A percentile compares a stretch with the other conserved stretches of the same genome.
These are phyloP conservation scores for Pilophorus perplexus DNA, from an alignment of 2,888 invertebrate genomes.

Conservation along the genomic window DNA sequence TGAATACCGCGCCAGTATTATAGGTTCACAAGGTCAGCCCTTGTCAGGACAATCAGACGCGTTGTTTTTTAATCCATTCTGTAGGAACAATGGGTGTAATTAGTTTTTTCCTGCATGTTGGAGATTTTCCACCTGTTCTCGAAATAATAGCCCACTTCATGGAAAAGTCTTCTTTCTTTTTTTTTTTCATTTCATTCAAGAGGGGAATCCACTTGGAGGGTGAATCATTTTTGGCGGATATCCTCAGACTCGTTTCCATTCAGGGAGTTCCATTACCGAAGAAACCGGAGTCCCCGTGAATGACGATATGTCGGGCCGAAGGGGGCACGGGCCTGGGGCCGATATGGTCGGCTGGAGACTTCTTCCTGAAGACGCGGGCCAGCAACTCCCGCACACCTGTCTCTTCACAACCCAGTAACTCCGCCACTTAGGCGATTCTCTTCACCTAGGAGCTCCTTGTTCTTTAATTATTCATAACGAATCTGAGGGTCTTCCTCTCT, in stretches of 20 bases:
- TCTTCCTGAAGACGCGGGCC: constrained; percentile 7
- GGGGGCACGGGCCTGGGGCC: background rate
- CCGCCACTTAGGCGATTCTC: constrained; percentile 26
- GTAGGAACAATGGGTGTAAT: no score
- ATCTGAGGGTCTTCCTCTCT: no score
- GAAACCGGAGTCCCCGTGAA: background rate
- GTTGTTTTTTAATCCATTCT: no score
- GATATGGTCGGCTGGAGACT: constrained; percentile 5
- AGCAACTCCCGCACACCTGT: constrained; percentile 31
- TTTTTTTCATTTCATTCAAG: background rate
- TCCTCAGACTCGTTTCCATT: constrained; percentile 19
- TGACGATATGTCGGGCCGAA: constrained; percentile 8
- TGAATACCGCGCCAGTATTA: no score
- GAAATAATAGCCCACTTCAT: background rate
- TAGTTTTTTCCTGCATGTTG: background rate
- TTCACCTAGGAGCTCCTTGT: no score
- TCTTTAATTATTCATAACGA: no score
- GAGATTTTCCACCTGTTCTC: background rate
- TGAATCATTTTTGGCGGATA: constrained; percentile 29
- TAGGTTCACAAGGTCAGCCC: no score
- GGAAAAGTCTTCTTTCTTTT: background rate
- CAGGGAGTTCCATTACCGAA: background rate
- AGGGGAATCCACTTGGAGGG: background rate
- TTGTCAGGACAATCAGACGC: no score
- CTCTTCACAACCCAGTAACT: constrained; percentile 36